These are phyloP conservation scores for Helleia helle DNA, from an alignment of 2,888 invertebrate genomes.

Conservation along the genomic window DNA sequence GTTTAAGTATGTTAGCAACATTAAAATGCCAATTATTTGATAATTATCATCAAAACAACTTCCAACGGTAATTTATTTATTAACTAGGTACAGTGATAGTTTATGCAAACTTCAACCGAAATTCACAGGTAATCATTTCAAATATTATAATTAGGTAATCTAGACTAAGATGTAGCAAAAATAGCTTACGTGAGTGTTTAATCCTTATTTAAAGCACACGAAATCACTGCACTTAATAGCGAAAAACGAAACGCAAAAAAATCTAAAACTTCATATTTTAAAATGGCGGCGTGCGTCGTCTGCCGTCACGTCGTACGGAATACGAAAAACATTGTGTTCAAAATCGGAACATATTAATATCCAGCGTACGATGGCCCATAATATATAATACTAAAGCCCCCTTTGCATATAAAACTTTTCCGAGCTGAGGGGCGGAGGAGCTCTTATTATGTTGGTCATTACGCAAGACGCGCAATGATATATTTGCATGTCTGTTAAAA, in stretches of 20 bases:
- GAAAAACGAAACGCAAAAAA: conserved; percentile 13
- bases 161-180: not conserved
- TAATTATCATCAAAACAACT: too few species aligned
- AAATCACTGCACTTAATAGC: conserved; percentile 14
- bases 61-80: too few species aligned
- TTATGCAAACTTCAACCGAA: too few species aligned
- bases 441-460: conserved; percentile 28
- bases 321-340: conserved; percentile 58
- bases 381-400: conserved; percentile 26
- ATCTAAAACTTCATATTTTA: conserved; percentile 26
- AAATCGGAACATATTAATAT: conserved; percentile 42
- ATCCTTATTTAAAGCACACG: conserved; percentile 3
- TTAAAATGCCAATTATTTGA: too few species aligned
- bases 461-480: conserved; percentile 25
- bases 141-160: conserved; percentile 1
- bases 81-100: too few species aligned
- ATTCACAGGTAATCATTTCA: not conserved
- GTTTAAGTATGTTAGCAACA: too few species aligned
- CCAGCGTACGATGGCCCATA: conserved; percentile 31
- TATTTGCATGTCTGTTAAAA: conserved; percentile 10
- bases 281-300: conserved; percentile 42
- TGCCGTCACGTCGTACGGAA: conserved; percentile 48
- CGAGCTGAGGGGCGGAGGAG: conserved; percentile 26
- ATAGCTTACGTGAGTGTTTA: conserved; percentile 4
- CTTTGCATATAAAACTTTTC: conserved; percentile 16